phyloP scores from a whole-genome alignment of 2,113 vertebrate genomes.

The Equus quagga region DNA sequence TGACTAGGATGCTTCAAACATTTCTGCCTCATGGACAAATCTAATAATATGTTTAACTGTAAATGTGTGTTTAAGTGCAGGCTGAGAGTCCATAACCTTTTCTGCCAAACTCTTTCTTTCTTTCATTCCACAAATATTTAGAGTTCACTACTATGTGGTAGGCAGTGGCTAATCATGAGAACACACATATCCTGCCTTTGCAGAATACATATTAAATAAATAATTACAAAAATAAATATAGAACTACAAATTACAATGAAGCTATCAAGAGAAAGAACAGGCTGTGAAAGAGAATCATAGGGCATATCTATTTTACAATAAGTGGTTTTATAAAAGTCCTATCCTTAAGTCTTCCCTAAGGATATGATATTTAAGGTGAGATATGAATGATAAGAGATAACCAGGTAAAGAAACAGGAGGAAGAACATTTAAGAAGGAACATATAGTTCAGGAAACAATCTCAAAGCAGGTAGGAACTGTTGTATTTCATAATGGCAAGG shows the following conservation, averaged over 20 bases:
- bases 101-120: background rate
- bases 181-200: background rate
- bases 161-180: background rate
- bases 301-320: background rate
- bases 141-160: background rate
- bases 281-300: background rate
- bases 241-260: background rate
- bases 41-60: background rate
- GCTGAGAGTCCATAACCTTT: background rate
- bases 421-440: background rate
- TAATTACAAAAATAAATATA: background rate
- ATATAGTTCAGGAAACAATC: background rate
- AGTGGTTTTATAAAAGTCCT: background rate
- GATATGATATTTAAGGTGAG: background rate
- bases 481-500: background rate
- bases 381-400: background rate
- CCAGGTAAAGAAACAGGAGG: background rate
- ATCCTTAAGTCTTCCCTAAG: background rate
- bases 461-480: background rate
- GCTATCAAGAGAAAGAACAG: background rate
- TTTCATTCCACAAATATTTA: constrained; percentile 15
- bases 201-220: background rate
- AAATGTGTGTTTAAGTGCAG: background rate
- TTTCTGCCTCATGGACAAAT: background rate
- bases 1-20: background rate